Percentiles rank a stretch among this genome's conserved stretches.
These are phyloP conservation scores for Barnardius zonarius DNA, from an alignment of 2,113 vertebrate species.

Conservation along the genomic window DNA sequence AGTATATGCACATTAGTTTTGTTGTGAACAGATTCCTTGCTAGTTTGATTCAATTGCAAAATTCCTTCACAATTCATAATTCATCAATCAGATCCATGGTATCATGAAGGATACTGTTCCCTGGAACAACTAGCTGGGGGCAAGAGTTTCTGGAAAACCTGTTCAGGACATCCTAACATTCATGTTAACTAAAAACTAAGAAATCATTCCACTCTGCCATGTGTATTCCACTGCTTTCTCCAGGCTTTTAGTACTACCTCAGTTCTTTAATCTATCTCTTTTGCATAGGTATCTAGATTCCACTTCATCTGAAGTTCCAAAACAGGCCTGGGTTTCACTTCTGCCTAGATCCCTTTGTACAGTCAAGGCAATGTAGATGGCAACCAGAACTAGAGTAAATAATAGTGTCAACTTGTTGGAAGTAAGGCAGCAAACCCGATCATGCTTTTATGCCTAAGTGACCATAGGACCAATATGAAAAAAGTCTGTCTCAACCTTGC, in stretches of 20 bases:
- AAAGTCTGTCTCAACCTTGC: neutral
- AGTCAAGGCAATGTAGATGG: neutral
- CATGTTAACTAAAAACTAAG: neutral
- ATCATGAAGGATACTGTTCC: neutral
- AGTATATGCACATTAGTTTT: fast-evolving
- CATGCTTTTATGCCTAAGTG: neutral
- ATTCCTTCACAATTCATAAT: neutral
- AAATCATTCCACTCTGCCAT: neutral
- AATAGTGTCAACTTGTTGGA: neutral
- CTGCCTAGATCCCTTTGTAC: neutral
- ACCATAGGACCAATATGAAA: neutral
- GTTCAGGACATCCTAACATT: neutral
- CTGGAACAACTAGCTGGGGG: neutral
- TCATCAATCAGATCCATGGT: neutral
- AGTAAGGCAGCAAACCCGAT: neutral
- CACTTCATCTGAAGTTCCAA: neutral
- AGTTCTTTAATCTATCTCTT: neutral
- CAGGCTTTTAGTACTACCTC: neutral
- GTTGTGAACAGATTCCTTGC: neutral
- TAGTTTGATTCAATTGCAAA: neutral
- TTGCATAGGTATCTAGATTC: neutral
- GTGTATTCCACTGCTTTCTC: neutral
- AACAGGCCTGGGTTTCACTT: neutral
- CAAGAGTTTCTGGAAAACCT: neutral
- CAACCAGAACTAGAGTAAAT: neutral